These are phyloP conservation scores for Anoplius nigerrimus DNA, from an alignment of 2,888 invertebrate genomes.

Conservation along the genomic window DNA sequence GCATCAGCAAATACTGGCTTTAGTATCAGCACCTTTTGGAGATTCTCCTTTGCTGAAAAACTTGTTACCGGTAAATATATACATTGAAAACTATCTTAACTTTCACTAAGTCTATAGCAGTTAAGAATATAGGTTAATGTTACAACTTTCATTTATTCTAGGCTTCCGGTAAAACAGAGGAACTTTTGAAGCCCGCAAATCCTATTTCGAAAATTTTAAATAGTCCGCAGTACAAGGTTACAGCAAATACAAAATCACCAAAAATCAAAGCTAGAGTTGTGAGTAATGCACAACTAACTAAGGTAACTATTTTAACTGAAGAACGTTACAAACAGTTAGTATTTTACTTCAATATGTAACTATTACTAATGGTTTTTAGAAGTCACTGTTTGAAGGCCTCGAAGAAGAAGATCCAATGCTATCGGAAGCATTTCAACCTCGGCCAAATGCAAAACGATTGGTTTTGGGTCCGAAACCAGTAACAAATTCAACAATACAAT, in stretches of 20 bases:
- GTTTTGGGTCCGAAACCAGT: constrained; percentile 79
- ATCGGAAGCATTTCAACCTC: constrained; percentile 77
- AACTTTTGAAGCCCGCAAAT: constrained; percentile 83
- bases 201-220: constrained; percentile 83
- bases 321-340: not conserved
- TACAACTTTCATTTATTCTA: constrained; percentile 55
- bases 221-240: constrained; percentile 78
- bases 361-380: constrained; percentile 73
- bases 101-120: not conserved
- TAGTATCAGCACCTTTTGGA: constrained; percentile 90
- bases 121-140: constrained; percentile 12
- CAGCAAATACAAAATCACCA: constrained; percentile 77
- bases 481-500: constrained; percentile 39
- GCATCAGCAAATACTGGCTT: constrained; percentile 84
- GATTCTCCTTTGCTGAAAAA: constrained; percentile 91
- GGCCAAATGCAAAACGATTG: constrained; percentile 84
- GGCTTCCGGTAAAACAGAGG: constrained; percentile 79
- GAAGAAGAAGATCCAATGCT: constrained; percentile 86
- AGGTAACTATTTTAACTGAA: constrained; percentile 60
- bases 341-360: not conserved
- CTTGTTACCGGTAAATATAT: constrained; percentile 75
- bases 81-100: not conserved
- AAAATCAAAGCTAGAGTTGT: constrained; percentile 78
- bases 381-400: constrained; percentile 90
- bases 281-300: constrained; percentile 68